Evolutionary conservation across 1,140 invertebrate species (phyloP), one percentile per base, ranked within the genome.

Genomic region (Solenopsis invicta): DNA sequence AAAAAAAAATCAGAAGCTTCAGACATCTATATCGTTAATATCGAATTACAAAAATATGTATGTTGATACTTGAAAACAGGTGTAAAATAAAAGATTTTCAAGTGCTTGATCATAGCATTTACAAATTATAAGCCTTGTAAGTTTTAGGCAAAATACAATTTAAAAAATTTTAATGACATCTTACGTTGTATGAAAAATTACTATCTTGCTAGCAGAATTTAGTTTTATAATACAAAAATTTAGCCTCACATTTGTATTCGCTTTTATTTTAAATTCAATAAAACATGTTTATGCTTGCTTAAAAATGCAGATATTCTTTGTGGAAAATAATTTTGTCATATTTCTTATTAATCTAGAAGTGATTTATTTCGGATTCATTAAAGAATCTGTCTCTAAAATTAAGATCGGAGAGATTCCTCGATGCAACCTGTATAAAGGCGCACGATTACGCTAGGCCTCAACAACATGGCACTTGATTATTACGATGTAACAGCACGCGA

Each of bases 401-500:
- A 71, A 71, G 48, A 71, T 71, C 41, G 29, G 41, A 41, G 29
- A 29, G 29, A 52, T 71, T 71, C 24, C n/a, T 24, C 16, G 45
- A 71, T 9, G n/a, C 41, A 71, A 5, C 45, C n/a, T 69, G 37
- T 71, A 34, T 52, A 29, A 52, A 71, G 9, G 10, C 18, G 2
- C 48, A 21, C 4, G 29, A 71, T 71, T 71, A 71, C 21, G n/a
- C 41, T 48, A 21, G 41, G 67, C 48, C 48, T 48, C 48, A 48
- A 48, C 48, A 12, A 48, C 67, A 50, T 21, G 37, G 37, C 66
- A 67, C 66, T 67, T n/a, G n/a, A 18, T 66, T 66, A 66, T 66
- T 66, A 66, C 13, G 12, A 67, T 45, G 37, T 50, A 67, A 71
- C n/a, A 16, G 41, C 45, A 71, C 13, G 48, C 13, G 4, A 71